Conservation (phyloP, 1,140 invertebrate species). For the Bradysia coprophila region DNA sequence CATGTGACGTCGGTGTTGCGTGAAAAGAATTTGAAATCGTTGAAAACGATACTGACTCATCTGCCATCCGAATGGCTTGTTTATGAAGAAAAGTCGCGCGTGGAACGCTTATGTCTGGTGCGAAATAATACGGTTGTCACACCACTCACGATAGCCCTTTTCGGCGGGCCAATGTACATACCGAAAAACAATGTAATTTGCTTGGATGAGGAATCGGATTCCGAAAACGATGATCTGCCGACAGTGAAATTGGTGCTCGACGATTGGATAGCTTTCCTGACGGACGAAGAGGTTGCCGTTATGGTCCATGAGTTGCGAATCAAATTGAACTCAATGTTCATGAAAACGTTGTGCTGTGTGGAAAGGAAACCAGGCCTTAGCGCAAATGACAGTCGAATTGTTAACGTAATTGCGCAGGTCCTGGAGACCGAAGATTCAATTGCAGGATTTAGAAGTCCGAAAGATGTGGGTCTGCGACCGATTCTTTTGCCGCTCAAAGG, state of each 20-base stretch:
- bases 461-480: no score
- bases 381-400: no score
- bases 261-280: constrained; percentile 62
- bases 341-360: constrained; percentile 6
- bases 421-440: no score
- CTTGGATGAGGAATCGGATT: constrained; percentile 26
- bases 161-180: constrained; percentile 49
- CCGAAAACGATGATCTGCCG: constrained; percentile 35
- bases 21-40: constrained; percentile 13
- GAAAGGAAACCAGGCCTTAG: no score
- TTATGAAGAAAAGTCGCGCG: constrained; percentile 62
- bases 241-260: constrained; percentile 33
- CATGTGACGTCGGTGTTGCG: constrained; percentile 54
- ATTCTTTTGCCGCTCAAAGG: no score
- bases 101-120: constrained; percentile 41
- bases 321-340: constrained; percentile 39
- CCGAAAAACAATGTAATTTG: constrained; percentile 20
- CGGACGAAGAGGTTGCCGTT: constrained; percentile 43
- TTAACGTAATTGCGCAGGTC: no score
- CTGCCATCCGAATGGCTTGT: constrained; percentile 67
- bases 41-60: constrained; percentile 19
- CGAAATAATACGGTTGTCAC: constrained; percentile 59
- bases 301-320: constrained; percentile 52
- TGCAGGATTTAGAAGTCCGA: no score
- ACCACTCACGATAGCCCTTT: constrained; percentile 58